Evolutionary conservation across 2,888 invertebrate genomes (phyloP).

Genomic region (Drosophila fungiperda): DNA sequence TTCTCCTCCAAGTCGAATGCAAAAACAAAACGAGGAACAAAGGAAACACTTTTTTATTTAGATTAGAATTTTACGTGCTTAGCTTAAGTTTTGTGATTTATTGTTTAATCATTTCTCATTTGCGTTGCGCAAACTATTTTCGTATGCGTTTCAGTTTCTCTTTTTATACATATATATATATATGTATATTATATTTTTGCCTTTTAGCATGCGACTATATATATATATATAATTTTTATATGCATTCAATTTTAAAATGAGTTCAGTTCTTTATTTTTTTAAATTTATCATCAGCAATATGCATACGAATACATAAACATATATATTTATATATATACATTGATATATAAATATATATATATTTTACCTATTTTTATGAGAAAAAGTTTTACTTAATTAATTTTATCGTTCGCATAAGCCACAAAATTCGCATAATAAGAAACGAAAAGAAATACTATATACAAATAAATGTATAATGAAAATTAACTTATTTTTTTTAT

Average conservation of each 20-base stretch:
- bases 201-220: constrained; percentile 18
- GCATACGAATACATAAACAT: constrained; percentile 28
- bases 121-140: constrained; percentile 36
- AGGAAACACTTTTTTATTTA: constrained; percentile 45
- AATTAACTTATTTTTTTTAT: constrained; percentile 30
- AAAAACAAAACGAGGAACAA: constrained; percentile 23
- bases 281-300: constrained; percentile 24
- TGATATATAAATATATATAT: constrained; percentile 38
- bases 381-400: constrained; percentile 70
- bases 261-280: constrained; percentile 34
- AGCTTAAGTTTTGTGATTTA: constrained; percentile 77
- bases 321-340: constrained; percentile 12
- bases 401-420: constrained; percentile 61
- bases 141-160: constrained; percentile 43
- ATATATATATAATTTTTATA: constrained; percentile 8
- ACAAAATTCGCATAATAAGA: constrained; percentile 41
- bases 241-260: constrained; percentile 50
- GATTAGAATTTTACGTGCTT: constrained; percentile 72
- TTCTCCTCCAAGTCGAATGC: constrained; percentile 45
- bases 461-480: constrained; percentile 66
- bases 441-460: constrained; percentile 44
- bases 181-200: constrained; percentile 20
- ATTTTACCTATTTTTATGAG: constrained; percentile 70
- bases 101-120: constrained; percentile 67
- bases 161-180: constrained; percentile 18